A percentile compares a stretch with the other conserved stretches of the same genome.
Evolutionary conservation across 2,797 vertebrate species (phyloP).

Genomic region (Lithobates sylvaticus): DNA sequence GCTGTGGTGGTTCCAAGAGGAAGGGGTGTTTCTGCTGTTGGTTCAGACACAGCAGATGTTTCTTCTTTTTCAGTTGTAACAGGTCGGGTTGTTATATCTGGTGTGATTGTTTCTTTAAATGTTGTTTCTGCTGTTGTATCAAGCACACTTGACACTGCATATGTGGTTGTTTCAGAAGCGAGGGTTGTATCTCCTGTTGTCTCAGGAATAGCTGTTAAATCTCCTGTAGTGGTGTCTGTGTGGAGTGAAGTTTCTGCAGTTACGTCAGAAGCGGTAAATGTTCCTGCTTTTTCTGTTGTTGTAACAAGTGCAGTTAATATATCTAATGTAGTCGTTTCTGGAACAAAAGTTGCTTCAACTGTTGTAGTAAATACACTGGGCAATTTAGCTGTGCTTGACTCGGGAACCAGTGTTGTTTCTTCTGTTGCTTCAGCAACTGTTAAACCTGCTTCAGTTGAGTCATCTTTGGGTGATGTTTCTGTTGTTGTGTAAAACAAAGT

Average conservation of each 20-base stretch:
- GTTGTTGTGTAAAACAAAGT: too few species aligned
- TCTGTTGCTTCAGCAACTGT: background rate
- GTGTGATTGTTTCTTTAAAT: background rate
- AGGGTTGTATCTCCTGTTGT: background rate
- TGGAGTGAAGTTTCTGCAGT: too few species aligned
- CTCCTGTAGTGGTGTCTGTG: too few species aligned
- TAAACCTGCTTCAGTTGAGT: background rate
- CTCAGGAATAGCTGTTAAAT: too few species aligned
- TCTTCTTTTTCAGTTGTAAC: background rate
- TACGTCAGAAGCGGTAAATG: background rate
- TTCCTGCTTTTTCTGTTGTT: background rate
- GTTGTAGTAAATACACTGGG: background rate
- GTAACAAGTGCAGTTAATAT: too few species aligned
- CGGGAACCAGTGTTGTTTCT: background rate
- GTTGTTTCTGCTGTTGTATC: background rate
- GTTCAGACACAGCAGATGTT: background rate
- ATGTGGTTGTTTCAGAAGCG: background rate
- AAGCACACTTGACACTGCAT: background rate
- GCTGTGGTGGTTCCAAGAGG: too few species aligned
- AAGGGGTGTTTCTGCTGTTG: too few species aligned
- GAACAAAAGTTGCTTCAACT: background rate
- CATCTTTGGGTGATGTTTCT: background rate
- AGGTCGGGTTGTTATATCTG: background rate
- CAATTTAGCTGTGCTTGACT: background rate
- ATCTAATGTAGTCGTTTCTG: background rate